Evolutionary conservation across 2,113 vertebrate genomes (phyloP).

Genomic region (Platichthys stellatus): DNA sequence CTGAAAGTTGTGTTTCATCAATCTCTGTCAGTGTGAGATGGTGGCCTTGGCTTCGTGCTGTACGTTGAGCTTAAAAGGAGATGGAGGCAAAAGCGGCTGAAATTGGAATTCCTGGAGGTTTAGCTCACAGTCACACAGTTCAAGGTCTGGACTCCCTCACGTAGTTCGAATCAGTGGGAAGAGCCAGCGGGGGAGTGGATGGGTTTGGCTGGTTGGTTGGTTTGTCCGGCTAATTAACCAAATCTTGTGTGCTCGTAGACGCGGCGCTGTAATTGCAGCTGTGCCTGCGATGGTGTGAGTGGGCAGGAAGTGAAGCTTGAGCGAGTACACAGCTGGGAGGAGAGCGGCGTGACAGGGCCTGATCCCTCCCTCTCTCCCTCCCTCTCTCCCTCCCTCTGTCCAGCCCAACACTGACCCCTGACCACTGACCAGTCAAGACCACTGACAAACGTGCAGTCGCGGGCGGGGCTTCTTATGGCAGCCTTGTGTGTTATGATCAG

Average conservation of each 20-base stretch:
- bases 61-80: constrained; percentile 60
- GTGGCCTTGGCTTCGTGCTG: constrained; percentile 27
- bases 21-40: constrained; percentile 15
- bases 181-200: constrained; percentile 21
- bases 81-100: constrained; percentile 32
- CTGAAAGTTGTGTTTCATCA: constrained; percentile 1
- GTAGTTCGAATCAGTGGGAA: constrained; percentile 8
- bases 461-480: constrained; percentile 13
- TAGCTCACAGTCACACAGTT: constrained; percentile 53
- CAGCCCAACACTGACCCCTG: constrained; percentile 52
- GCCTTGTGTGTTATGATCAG: background rate
- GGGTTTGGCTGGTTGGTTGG: constrained; percentile 21
- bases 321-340: constrained; percentile 69
- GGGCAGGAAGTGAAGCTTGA: constrained; percentile 72
- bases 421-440: constrained; percentile 39
- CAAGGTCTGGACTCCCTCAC: constrained; percentile 54
- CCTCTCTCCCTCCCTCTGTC: constrained; percentile 6
- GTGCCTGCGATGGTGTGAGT: constrained; percentile 55
- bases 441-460: constrained; percentile 20
- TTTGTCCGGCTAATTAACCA: constrained; percentile 53
- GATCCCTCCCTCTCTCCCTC: constrained; percentile 3
- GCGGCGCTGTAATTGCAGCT: constrained; percentile 57
- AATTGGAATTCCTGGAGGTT: constrained; percentile 63
- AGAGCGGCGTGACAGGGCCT: constrained; percentile 32
- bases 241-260: constrained; percentile 36